Evolutionary conservation across 1,140 invertebrate species (phyloP).

Genomic region (Idris sp.): DNA sequence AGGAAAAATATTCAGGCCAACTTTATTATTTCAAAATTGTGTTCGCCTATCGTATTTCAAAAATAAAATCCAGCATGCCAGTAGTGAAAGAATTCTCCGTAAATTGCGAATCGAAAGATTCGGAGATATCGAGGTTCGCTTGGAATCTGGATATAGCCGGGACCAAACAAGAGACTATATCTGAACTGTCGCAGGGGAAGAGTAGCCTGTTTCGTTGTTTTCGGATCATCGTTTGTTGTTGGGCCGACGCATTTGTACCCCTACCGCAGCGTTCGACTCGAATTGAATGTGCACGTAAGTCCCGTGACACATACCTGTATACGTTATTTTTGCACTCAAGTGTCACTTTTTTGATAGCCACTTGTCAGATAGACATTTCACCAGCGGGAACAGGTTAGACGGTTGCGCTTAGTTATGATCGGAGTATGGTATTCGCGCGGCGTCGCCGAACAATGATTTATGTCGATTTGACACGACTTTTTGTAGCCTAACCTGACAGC

Average conservation of each 20-base stretch:
- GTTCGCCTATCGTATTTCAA: too few species aligned
- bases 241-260: conserved; percentile 67
- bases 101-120: neutral
- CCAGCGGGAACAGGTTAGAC: conserved; percentile 45
- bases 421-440: conserved; percentile 9
- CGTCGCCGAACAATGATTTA: conserved; percentile 43
- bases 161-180: neutral
- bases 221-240: conserved; percentile 72
- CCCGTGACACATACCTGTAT: conserved; percentile 40
- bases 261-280: conserved; percentile 66
- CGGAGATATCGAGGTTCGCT: conserved; percentile 11
- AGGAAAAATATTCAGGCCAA: neutral
- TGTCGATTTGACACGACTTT: conserved; percentile 48
- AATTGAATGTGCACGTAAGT: conserved; percentile 71
- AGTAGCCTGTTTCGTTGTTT: conserved; percentile 70
- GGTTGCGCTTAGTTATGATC: conserved; percentile 10
- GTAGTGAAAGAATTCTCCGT: conserved; percentile 6
- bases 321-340: conserved; percentile 48
- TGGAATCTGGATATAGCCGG: conserved; percentile 6
- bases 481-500: conserved; percentile 36
- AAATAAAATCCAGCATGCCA: too few species aligned
- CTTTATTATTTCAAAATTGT: too few species aligned
- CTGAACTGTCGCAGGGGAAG: conserved; percentile 69
- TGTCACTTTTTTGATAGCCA: conserved; percentile 40
- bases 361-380: conserved; percentile 49